Base-by-base conservation (phyloP, 2,888 invertebrate genomes). In the Unio pictorum region DNA sequence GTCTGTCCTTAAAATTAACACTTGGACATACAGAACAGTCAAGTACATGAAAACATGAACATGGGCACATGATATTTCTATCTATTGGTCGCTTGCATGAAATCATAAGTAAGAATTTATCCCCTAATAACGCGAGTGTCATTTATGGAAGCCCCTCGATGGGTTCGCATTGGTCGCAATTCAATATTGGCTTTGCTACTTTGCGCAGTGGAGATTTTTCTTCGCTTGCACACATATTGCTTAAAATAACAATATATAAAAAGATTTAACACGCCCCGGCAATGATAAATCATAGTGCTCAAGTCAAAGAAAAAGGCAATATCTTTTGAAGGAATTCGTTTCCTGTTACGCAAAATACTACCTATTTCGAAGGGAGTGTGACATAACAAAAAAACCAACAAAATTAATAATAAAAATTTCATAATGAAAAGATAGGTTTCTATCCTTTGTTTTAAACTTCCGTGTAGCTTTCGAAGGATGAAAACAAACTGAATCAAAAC, bases 181-280 rank as follows among this genome's bases (percentile, higher is more conserved):
- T 72, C 72, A n/a, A 72, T 64, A 20, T 71, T 71, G 64, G 59
- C 55, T 11, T 60, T 56, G 6, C 28, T 11, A 26, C 62, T 68
- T n/a, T 59, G 58, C 3, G 66, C 45, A 20, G 63, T 64, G 15
- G 68, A 65, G 18, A 68, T 59, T 57, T 64, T 61, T 67, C 68
- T 72, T 20, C 77, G 77, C 59, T 75, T 75, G 45, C 84, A 84
- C 26, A 86, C 84, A 72, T 84, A 85, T 66, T 84, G 85, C 28
- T 84, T 80, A 62, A 85, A 85, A 61, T 82, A 83, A 1, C 83
- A 78, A 67, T 84, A 86, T n/a, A 86, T 84, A 59, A 78, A 72
- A 20, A 86, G 70, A 67, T 84, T 83, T 76, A 81, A 81, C 23
- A 84, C 74, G 0, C 86, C 86, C 26, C 86, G 71, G 3, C 75